Evolutionary conservation across 2,113 vertebrate species (phyloP).

Genomic region (Eurypyga helias): DNA sequence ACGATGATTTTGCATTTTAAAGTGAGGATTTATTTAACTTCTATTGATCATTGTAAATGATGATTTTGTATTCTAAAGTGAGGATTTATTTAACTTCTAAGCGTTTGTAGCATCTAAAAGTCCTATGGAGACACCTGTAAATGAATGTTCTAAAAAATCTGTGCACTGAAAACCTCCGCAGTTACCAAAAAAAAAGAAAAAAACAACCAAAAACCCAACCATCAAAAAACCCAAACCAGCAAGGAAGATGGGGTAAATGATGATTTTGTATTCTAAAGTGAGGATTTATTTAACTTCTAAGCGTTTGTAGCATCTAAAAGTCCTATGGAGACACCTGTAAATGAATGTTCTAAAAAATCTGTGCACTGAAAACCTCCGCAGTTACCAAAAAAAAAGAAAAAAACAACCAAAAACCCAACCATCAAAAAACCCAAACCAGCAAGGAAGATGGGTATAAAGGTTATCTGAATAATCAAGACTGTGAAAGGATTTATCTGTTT

Average conservation of each 20-base stretch:
- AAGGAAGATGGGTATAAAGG: not conserved
- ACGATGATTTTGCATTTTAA: not conserved
- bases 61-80: not conserved
- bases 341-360: not conserved
- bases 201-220: no score
- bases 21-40: not conserved
- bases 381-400: not conserved
- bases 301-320: not conserved
- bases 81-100: not conserved
- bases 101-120: not conserved
- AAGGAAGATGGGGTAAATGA: not conserved
- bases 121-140: not conserved
- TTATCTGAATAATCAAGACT: not conserved
- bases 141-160: not conserved
- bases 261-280: not conserved
- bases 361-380: not conserved
- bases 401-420: no score
- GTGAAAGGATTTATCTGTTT: not conserved
- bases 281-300: not conserved
- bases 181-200: not conserved
- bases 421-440: no score
- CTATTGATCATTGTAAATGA: no score
- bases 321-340: not conserved
- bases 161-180: not conserved
- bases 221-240: no score